Evolutionary conservation across 2,888 invertebrate genomes (phyloP).

Genomic region (Lymantria dispar): DNA sequence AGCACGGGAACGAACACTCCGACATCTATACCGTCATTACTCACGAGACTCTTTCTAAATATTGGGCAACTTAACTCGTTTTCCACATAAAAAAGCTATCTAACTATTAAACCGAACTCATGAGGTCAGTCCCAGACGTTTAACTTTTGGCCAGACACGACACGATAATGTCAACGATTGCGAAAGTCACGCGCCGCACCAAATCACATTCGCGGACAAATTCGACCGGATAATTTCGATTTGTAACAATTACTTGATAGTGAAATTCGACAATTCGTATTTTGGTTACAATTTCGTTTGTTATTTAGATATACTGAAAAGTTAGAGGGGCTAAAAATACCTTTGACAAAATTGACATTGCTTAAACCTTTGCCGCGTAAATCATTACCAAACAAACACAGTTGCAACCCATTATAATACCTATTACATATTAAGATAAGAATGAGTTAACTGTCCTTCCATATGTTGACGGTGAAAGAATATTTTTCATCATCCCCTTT

Average conservation of each 20-base stretch:
- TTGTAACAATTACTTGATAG: constrained; percentile 49
- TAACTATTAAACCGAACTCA: neutral
- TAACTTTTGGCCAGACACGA: constrained; percentile 72
- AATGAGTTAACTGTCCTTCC: too few relatives aligned
- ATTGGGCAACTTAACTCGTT: neutral
- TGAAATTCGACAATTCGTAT: constrained; percentile 49
- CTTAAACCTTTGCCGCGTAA: too few relatives aligned
- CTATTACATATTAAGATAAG: too few relatives aligned
- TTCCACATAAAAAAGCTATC: neutral
- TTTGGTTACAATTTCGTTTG: constrained; percentile 40
- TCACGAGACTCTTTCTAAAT: neutral
- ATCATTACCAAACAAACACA: too few relatives aligned
- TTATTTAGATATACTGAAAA: constrained; percentile 12
- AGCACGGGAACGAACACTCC: too few relatives aligned
- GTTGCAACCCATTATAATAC: too few relatives aligned
- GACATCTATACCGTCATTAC: too few relatives aligned
- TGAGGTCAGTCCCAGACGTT: constrained; percentile 59
- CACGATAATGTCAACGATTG: constrained; percentile 68
- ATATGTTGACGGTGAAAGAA: too few relatives aligned
- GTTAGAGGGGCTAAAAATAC: too few relatives aligned
- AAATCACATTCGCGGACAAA: constrained; percentile 61
- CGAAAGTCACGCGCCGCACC: constrained; percentile 70
- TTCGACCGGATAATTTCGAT: constrained; percentile 57
- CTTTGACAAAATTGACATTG: too few relatives aligned
- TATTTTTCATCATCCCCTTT: too few relatives aligned